A percentile compares a stretch with the other conserved stretches of the same genome.
These are phyloP conservation scores for Rhyacophila evoluta DNA, from an alignment of 2,888 invertebrate genomes.

Conservation along the genomic window DNA sequence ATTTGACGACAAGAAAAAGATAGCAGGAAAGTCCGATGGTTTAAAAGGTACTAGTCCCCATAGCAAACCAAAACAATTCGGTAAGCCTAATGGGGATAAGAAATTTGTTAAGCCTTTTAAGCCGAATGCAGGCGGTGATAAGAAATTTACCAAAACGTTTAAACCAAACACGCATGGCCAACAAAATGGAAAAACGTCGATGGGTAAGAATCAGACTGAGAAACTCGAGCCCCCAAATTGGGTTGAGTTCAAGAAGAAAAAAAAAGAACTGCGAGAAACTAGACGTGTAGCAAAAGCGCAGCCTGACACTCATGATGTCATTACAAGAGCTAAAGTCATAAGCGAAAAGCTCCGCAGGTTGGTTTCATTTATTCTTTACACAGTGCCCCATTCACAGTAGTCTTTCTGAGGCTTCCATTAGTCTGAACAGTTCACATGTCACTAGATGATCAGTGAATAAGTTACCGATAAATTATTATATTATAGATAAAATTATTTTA, in stretches of 20 bases:
- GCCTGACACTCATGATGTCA: conserved; percentile 66
- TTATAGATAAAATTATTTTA: too few relatives aligned
- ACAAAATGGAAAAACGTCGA: not conserved
- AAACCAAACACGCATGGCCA: not conserved
- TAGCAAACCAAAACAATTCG: not conserved
- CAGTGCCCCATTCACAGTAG: not conserved
- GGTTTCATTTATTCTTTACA: conserved; percentile 52
- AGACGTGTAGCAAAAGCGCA: conserved; percentile 62
- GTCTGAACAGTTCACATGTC: too few relatives aligned
- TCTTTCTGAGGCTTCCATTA: not conserved
- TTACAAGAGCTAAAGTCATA: conserved; percentile 71
- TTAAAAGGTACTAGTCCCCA: not conserved
- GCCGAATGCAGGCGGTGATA: not conserved
- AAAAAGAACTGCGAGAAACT: conserved; percentile 74
- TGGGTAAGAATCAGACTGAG: not conserved
- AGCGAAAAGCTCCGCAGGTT: conserved; percentile 71
- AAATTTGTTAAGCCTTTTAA: not conserved
- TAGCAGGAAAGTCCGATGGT: not conserved
- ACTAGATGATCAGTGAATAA: too few relatives aligned
- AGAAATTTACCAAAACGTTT: not conserved
- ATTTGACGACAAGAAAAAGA: not conserved
- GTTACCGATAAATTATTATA: too few relatives aligned
- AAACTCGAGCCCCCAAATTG: conserved; percentile 72
- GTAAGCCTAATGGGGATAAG: not conserved
- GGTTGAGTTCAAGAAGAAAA: conserved; percentile 81